Base-by-base conservation (phyloP, 2,797 vertebrate species). In the Pangasius macronema region DNA sequence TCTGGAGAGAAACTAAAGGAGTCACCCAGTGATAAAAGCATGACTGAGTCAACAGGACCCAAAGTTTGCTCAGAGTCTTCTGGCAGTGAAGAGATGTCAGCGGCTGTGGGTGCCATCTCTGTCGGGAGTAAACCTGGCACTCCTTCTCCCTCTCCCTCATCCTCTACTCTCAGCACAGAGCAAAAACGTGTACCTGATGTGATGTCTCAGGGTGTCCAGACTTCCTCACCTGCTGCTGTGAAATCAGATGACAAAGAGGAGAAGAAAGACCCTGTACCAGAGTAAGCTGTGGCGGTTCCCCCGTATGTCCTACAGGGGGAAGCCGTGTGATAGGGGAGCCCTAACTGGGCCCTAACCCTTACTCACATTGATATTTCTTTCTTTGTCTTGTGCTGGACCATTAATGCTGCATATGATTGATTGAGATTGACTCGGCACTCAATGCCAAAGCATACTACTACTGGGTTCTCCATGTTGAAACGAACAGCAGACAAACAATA, bases 201-300 rank as follows among this genome's bases (percentile, higher is more conserved):
- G 92, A 99, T 97, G 27, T 99, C 98, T 33, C 98, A 99, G 90
- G 98, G 97, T 49, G 97, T 99, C 39, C 98, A 99, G 93, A 99
- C 98, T 3, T 96, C 96, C 2, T 97, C 97, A 59, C 94, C 95
- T 2, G 95, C 94, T 55, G 22, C 51, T 83, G 39, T 92, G 87
- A 99, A 98, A 91, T 95, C 96, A 65, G 98, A 97, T 30, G 98
- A 99, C 70, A 97, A 97, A 93, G 98, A 99, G 65, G 98, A 99
- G 89, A 99, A 98, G 92, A 99, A 97, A 88, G 98, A 96, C 91
- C 93, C 96, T 3, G 95, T 98, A 81, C 95, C 97, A 89, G 98
- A 99, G 99, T 99, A 92, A 98, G 46, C 8, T 61, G 22, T 46
- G 0, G 30, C 1, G 13, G n/a, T 42, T 57, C 13, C 30, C 84